phyloP scores from a whole-genome alignment of 2,113 vertebrate species.

The Rhineura floridana region DNA sequence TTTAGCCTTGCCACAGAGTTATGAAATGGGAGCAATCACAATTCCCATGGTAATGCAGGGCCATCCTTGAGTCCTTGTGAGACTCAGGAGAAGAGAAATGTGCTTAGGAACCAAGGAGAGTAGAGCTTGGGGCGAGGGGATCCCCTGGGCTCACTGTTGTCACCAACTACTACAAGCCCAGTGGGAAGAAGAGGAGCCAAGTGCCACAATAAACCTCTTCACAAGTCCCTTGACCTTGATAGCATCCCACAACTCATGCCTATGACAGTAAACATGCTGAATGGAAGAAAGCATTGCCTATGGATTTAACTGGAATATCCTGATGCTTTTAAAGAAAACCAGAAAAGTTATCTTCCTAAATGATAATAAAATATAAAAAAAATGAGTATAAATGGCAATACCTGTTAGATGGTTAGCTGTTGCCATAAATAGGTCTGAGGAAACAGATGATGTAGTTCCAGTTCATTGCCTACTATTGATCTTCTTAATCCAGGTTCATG shows the following conservation, averaged over 20 bases:
- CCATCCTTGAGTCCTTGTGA: background rate
- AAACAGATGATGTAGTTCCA: slow-evolving; percentile 29
- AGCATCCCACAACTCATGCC: background rate
- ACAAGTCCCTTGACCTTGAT: background rate
- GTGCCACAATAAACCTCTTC: background rate
- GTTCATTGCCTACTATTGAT: slow-evolving; percentile 16
- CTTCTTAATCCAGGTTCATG: background rate
- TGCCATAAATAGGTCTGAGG: slow-evolving; percentile 25
- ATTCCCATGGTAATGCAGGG: background rate
- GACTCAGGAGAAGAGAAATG: background rate
- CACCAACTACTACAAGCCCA: background rate
- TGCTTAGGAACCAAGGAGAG: background rate
- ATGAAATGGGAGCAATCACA: background rate
- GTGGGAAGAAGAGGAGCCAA: background rate
- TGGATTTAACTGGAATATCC: background rate
- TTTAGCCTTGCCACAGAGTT: background rate
- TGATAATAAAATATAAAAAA: background rate
- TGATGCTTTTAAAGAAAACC: background rate
- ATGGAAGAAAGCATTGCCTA: background rate
- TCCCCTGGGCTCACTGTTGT: background rate
- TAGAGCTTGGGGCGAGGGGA: too few relatives aligned
- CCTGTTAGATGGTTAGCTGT: slow-evolving; percentile 40
- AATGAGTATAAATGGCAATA: slow-evolving; percentile 43
- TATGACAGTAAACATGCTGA: background rate
- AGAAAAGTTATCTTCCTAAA: background rate